Evolutionary conservation across 2,888 invertebrate species (phyloP).

Genomic region (Crocallis elinguaria): DNA sequence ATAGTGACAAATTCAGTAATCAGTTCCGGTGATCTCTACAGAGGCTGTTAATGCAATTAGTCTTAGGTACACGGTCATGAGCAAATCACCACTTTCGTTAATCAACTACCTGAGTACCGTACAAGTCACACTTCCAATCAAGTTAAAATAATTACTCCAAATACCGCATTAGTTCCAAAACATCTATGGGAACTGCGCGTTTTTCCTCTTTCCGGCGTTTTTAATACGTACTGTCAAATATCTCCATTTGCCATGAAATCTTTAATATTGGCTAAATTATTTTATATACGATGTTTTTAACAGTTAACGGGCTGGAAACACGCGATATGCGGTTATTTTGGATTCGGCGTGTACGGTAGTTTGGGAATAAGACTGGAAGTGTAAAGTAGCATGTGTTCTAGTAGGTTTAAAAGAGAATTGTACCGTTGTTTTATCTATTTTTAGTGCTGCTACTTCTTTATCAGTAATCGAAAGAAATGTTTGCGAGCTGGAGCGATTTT

Average conservation of each 20-base stretch:
- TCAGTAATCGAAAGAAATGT: too few species aligned
- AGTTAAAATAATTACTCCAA: conserved; percentile 31
- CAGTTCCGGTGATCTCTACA: conserved; percentile 8
- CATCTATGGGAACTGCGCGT: conserved; percentile 32
- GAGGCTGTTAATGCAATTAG: conserved; percentile 12
- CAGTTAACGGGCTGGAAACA: conserved; percentile 36
- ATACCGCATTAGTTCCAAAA: conserved; percentile 32
- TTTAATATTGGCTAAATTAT: conserved; percentile 57
- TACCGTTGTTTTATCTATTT: conserved; percentile 12
- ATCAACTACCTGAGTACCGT: conserved; percentile 9
- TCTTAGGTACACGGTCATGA: conserved; percentile 11
- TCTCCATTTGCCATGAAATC: conserved; percentile 57
- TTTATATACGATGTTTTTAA: conserved; percentile 42
- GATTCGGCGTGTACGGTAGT: conserved; percentile 20
- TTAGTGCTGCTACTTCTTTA: too few species aligned
- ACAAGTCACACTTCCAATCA: conserved; percentile 20
- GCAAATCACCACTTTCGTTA: conserved; percentile 19
- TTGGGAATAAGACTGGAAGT: conserved; percentile 1
- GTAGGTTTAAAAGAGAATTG: not conserved
- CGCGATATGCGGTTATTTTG: conserved; percentile 33
- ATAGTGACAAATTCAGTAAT: not conserved
- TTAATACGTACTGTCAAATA: conserved; percentile 53
- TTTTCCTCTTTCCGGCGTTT: conserved; percentile 25
- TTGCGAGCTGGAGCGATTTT: too few species aligned
- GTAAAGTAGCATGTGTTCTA: conserved; percentile 15